Conservation (phyloP, 2,113 vertebrate species). For the Hemicordylus capensis region DNA sequence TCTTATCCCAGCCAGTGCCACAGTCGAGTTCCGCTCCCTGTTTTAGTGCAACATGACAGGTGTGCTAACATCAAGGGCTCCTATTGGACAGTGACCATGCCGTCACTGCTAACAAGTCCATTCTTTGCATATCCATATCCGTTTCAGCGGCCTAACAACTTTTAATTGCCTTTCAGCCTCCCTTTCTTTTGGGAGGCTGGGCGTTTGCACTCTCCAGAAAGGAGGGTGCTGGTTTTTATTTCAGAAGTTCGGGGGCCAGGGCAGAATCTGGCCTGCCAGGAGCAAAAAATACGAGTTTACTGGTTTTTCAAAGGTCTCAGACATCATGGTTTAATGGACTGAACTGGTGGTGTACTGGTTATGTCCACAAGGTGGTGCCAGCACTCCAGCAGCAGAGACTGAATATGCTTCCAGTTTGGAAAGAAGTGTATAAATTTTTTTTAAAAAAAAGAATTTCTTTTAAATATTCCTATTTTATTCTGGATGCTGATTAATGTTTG, state of each 20-base stretch:
- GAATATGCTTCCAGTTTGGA: not conserved
- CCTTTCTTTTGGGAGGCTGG: not conserved
- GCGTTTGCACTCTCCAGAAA: not conserved
- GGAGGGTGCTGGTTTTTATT: not conserved
- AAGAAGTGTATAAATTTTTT: not conserved
- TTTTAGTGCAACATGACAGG: not conserved
- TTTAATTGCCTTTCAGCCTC: not conserved
- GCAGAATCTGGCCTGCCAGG: not conserved
- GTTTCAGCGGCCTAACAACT: not conserved
- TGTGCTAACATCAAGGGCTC: not conserved
- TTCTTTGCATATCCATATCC: not conserved
- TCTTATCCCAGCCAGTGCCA: no score
- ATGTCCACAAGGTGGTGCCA: not conserved
- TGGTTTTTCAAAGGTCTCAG: not conserved
- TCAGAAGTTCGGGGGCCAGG: no score
- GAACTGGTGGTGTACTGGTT: not conserved
- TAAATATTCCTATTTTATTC: not conserved
- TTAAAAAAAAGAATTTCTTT: not conserved
- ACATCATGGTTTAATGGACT: not conserved
- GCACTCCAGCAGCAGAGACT: not conserved
- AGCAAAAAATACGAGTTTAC: not conserved
- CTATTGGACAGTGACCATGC: not conserved
- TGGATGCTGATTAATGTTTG: not conserved
- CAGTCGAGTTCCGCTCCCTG: not conserved
- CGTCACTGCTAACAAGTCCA: not conserved